These are phyloP conservation scores for Laticauda laticaudata DNA, from an alignment of 2,113 vertebrate species.

Conservation along the genomic window DNA sequence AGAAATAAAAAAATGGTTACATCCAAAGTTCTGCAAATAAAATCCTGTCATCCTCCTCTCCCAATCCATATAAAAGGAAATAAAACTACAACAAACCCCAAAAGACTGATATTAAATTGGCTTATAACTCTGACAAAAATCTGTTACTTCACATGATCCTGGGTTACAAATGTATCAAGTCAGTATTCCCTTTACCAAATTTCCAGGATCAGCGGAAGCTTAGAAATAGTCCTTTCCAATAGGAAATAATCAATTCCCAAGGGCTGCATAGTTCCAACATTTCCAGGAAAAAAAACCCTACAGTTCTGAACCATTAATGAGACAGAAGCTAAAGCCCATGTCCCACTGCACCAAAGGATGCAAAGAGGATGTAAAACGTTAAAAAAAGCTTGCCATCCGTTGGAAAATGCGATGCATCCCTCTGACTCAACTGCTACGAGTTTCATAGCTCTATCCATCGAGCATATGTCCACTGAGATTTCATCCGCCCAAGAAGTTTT, in stretches of 20 bases:
- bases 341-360: too few species aligned
- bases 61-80: background rate
- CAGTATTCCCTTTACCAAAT: background rate
- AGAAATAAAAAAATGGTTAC: background rate
- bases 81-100: background rate
- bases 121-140: background rate
- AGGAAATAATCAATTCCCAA: background rate
- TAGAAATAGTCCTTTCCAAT: background rate
- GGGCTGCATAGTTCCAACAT: background rate
- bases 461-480: too few species aligned
- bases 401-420: too few species aligned
- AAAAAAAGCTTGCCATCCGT: too few species aligned
- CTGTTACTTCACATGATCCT: background rate
- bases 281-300: too few species aligned
- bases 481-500: too few species aligned
- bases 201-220: background rate
- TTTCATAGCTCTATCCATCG: too few species aligned
- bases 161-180: background rate
- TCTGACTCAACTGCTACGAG: too few species aligned
- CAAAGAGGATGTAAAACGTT: too few species aligned
- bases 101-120: background rate
- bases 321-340: too few species aligned
- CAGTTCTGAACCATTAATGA: too few species aligned
- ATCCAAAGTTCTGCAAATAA: background rate
- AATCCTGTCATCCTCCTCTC: background rate